These are phyloP conservation scores for Odontophorus gujanensis DNA, from an alignment of 2,113 vertebrate species.

Conservation along the genomic window DNA sequence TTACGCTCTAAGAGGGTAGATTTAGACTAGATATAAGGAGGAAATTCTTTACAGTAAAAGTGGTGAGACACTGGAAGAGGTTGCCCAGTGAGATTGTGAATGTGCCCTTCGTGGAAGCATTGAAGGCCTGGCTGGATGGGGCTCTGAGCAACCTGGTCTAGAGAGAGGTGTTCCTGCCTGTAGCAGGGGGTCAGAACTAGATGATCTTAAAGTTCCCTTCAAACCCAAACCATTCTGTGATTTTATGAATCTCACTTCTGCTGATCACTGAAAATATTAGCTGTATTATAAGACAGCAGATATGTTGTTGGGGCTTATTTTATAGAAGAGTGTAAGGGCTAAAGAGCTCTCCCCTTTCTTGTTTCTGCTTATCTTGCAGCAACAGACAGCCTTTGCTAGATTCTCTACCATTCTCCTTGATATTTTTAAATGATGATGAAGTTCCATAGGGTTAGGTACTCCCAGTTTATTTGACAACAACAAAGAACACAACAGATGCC, in stretches of 20 bases:
- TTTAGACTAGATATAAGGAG: no score
- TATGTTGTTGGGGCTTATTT: background rate
- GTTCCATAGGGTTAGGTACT: background rate
- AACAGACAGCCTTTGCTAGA: background rate
- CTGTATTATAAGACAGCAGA: background rate
- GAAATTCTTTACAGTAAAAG: no score
- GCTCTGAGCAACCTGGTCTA: no score
- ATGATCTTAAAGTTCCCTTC: no score
- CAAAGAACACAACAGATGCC: conserved; percentile 12
- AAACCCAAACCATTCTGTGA: no score
- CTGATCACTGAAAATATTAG: background rate
- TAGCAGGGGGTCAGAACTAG: no score
- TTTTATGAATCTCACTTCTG: background rate
- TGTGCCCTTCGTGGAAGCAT: no score
- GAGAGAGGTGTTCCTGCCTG: no score
- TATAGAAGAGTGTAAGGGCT: background rate
- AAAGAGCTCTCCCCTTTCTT: background rate
- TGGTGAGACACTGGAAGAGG: no score
- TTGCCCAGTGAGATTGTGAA: no score
- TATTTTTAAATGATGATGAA: background rate
- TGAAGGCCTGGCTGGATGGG: no score
- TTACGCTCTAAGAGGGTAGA: no score
- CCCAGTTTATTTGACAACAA: background rate
- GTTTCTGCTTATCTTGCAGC: background rate
- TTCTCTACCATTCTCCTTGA: background rate